Base-by-base conservation (phyloP, 2,797 vertebrate genomes). In the Scolopax rusticola region DNA sequence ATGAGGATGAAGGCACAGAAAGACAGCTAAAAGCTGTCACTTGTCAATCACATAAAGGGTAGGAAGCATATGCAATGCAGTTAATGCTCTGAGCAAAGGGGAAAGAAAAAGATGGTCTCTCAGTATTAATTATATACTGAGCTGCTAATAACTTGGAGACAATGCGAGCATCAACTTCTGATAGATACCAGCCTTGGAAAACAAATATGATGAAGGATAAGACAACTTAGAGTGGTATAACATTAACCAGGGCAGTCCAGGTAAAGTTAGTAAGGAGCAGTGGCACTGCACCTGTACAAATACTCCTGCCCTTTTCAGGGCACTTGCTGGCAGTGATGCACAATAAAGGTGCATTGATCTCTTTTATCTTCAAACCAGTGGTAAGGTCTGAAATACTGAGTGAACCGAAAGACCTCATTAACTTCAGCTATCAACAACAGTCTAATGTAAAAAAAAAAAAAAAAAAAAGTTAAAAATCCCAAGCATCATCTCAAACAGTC, bases 401-500 rank as follows among this genome's bases (percentile, higher is more conserved):
- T 82, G 89, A 97, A 96, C 95, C 15, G 9, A 87, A 88, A 95
- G 92, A 95, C 75, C 77, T 85, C 87, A 96, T 97, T 97, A 97
- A 96, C 89, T 97, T 94, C 53, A 84, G 61, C 89, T 87, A 97
- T 84, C 95, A 97, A 96, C 87, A 93, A 91, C 59, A 74, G 86
- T 28, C 86, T 92, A 95, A 94, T 68, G 84, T 89, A 45, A 78
- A 97, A 56, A 53, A 56, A 53, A 71, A 97, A 60, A 43, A 80
- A 98, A 95, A 96, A 94, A 90, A 89, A 96, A 95, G 96, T 96
- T 97, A 95, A 98, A 98, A 98, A 97, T 89, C 95, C 88, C 47
- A 92, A 96, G 87, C 95, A 95, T 92, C 96, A 78, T 96, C 97
- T 97, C 96, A 94, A 97, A 97, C 94, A 64, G 78, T 63, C 87